phyloP scores from a whole-genome alignment of 92 coral and sea anemone species.

The Desmophyllum pertusum region DNA sequence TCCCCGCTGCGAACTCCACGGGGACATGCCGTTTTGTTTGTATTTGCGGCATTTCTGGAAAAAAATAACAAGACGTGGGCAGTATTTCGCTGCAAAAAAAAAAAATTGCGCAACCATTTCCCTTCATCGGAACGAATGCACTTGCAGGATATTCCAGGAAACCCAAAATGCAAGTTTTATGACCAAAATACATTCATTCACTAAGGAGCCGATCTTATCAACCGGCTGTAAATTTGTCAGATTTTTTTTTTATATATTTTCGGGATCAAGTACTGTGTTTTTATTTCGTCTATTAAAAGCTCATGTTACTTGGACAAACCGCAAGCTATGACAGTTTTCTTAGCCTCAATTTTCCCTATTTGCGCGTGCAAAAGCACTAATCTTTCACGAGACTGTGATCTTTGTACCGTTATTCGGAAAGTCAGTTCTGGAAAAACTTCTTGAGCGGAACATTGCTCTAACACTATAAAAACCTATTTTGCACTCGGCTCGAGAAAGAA shows the following conservation, averaged over 20 bases:
- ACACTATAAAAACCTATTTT: too few relatives aligned
- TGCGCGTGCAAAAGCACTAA: neutral
- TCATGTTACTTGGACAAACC: slow-evolving; percentile 3
- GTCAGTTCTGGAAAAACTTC: neutral
- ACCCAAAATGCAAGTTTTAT: neutral
- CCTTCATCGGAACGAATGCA: neutral
- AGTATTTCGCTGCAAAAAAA: neutral
- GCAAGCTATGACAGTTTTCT: slow-evolving; percentile 2
- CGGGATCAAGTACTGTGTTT: neutral
- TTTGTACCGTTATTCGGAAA: slow-evolving; percentile 1
- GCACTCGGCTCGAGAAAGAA: neutral
- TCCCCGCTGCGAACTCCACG: neutral
- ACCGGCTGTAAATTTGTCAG: neutral
- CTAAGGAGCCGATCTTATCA: neutral
- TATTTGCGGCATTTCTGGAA: neutral
- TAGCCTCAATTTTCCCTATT: neutral
- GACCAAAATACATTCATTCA: neutral
- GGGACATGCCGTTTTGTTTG: neutral
- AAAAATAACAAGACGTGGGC: neutral
- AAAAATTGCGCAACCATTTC: neutral
- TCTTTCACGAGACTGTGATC: neutral
- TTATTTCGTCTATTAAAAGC: neutral
- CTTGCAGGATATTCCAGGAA: neutral
- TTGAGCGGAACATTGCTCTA: neutral
- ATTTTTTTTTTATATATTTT: neutral